Conservation (phyloP, 1,140 invertebrate species). For the Teleogryllus occipitalis region DNA sequence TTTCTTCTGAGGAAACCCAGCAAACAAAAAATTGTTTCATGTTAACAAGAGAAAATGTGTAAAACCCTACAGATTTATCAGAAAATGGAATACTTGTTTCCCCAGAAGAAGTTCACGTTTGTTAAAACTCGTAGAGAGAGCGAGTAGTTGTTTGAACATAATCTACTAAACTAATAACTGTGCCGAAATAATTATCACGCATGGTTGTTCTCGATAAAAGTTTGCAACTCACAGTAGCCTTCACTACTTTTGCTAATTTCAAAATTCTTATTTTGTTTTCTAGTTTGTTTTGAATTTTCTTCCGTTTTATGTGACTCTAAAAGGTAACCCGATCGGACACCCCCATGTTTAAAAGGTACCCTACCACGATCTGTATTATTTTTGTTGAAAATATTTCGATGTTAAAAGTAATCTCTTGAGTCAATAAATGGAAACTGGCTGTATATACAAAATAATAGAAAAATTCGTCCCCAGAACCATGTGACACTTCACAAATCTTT, state of each 20-base stretch:
- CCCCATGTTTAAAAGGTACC: background rate
- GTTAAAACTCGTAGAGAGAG: background rate
- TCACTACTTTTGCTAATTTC: background rate
- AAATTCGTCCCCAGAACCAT: background rate
- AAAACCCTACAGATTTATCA: too few relatives aligned
- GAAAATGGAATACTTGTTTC: too few relatives aligned
- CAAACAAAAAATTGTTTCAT: background rate
- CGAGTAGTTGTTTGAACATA: background rate
- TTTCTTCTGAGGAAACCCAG: background rate
- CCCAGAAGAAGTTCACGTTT: too few relatives aligned
- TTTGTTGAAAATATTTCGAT: background rate
- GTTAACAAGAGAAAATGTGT: too few relatives aligned
- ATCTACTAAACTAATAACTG: background rate
- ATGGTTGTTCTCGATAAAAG: background rate
- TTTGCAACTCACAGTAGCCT: background rate
- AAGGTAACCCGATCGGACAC: background rate
- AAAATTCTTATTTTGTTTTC: too few relatives aligned
- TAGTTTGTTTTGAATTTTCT: background rate
- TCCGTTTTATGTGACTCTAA: background rate
- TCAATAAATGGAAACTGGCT: background rate
- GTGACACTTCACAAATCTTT: background rate
- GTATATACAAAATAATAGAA: background rate
- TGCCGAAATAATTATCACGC: background rate
- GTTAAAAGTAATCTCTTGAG: background rate
- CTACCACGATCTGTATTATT: background rate